Evolutionary conservation across 2,113 vertebrate species (phyloP), one percentile per base, ranked within the genome.

Genomic region (Chascanopsetta lugubris): DNA sequence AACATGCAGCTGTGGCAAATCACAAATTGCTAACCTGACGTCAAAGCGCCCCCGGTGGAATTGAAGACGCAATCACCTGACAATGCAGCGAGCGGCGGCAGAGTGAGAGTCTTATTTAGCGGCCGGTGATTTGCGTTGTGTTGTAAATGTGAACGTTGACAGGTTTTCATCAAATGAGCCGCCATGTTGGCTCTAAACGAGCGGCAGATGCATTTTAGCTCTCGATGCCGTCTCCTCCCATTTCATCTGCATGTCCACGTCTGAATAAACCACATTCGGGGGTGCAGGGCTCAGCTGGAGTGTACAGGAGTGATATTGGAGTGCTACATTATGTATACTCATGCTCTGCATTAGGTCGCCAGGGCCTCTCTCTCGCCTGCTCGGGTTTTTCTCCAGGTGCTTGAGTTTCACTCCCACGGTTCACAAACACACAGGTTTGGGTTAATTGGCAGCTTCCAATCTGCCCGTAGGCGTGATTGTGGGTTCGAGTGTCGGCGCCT

Each of bases 21-120:
- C 75, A 54, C 45, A 88, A 82, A 85, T 85, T 84, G 79, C 81
- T 84, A 81, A 88, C 66, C 77, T 77, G 53, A 72, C 79, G 82
- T 86, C 81, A 82, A 62, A 80, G 72, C 75, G 76, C 58, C 75
- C 76, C 72, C 61, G 27, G 27, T 64, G 78, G 85, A 78, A 82
- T 78, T 74, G 5, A 64, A 58, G 42, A 61, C 6, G 48, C 72
- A 79, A 60, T 82, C 63, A 75, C 46, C 57, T 46, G 45, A 62
- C 53, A 66, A 83, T 66, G 65, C 49, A 55, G 61, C 63, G 18
- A 32, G 40, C 12, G 1, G 34, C 20, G 50, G 46, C 38, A 36
- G 49, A 58, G 17, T 50, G 67, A 61, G 73, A 61, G 73, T 75
- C 34, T 59, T 76, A 69, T 79, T 82, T 46, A 49, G 54, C 17